Percentiles rank a stretch among this genome's conserved stretches.
Conservation (phyloP, 1,140 invertebrate species). For the Teleopsis dalmanni region DNA sequence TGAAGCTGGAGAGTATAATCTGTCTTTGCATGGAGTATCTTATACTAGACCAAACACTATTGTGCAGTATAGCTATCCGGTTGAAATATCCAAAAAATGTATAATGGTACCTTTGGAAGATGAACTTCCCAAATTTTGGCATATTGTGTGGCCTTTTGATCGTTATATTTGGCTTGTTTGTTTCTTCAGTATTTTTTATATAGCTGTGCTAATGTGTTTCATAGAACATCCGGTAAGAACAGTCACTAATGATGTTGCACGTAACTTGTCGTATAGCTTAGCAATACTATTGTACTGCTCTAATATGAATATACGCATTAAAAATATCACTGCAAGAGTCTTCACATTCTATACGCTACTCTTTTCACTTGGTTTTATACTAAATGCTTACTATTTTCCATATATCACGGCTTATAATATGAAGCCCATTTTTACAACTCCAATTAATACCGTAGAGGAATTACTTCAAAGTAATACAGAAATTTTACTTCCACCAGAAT, state of each 20-base stretch:
- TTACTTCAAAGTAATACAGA: slow-evolving; percentile 21
- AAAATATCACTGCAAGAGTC: slow-evolving; percentile 15
- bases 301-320: slow-evolving; percentile 24
- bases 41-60: not conserved
- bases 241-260: slow-evolving; percentile 1
- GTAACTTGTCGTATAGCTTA: slow-evolving; percentile 24
- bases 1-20: slow-evolving; percentile 2
- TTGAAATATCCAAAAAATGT: slow-evolving; percentile 25
- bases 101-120: slow-evolving; percentile 36
- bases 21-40: slow-evolving; percentile 1
- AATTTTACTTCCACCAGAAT: no score
- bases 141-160: slow-evolving; percentile 34
- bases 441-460: slow-evolving; percentile 25
- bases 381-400: slow-evolving; percentile 30
- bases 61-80: slow-evolving; percentile 24
- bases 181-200: slow-evolving; percentile 24
- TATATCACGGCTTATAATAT: slow-evolving; percentile 33
- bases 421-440: slow-evolving; percentile 31
- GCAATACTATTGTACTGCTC: slow-evolving; percentile 26
- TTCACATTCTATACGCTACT: slow-evolving; percentile 26
- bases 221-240: slow-evolving; percentile 18
- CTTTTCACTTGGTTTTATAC: slow-evolving; percentile 25
- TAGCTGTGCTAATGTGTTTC: slow-evolving; percentile 25
- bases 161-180: slow-evolving; percentile 25
- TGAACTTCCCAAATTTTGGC: slow-evolving; percentile 36